phyloP scores from a whole-genome alignment of 1,140 invertebrate genomes.

The Diabrotica virgifera region DNA sequence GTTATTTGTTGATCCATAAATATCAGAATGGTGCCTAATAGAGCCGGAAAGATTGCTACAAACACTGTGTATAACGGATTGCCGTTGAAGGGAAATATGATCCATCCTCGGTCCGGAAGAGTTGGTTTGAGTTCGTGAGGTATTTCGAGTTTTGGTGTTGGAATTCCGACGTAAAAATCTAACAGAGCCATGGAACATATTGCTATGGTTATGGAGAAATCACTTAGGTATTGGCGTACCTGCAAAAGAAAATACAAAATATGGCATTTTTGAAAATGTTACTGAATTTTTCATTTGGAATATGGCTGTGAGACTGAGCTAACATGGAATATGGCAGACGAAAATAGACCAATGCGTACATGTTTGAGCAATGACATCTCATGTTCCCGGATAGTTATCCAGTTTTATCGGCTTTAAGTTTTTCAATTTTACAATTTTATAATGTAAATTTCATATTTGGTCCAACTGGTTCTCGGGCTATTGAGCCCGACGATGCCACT shows the following conservation, averaged over 20 bases:
- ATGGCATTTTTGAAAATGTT: too few species aligned
- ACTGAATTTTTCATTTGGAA: too few species aligned
- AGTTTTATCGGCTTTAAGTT: too few species aligned
- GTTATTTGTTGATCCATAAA: conserved; percentile 99
- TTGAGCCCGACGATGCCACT: too few species aligned
- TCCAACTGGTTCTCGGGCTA: too few species aligned
- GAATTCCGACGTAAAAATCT: conserved; percentile 79
- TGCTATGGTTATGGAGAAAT: conserved; percentile 97
- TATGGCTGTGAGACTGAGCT: too few species aligned
- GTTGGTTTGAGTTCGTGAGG: conserved; percentile 89
- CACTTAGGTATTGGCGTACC: conserved; percentile 89
- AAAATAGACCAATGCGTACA: too few species aligned
- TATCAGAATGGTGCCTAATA: conserved; percentile 94
- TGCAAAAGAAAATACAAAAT: conserved; percentile 45
- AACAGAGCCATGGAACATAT: conserved; percentile 89
- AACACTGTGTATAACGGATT: conserved; percentile 86
- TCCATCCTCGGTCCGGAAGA: conserved; percentile 76
- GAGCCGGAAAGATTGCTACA: conserved; percentile 81
- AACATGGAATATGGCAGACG: too few species aligned
- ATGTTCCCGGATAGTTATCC: too few species aligned
- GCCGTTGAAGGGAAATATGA: conserved; percentile 82
- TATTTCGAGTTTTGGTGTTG: conserved; percentile 93
- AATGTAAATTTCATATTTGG: too few species aligned
- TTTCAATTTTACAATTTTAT: too few species aligned
- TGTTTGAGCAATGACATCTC: too few species aligned